Conservation (phyloP, 2,113 vertebrate species). For the Xenopus borealis region DNA sequence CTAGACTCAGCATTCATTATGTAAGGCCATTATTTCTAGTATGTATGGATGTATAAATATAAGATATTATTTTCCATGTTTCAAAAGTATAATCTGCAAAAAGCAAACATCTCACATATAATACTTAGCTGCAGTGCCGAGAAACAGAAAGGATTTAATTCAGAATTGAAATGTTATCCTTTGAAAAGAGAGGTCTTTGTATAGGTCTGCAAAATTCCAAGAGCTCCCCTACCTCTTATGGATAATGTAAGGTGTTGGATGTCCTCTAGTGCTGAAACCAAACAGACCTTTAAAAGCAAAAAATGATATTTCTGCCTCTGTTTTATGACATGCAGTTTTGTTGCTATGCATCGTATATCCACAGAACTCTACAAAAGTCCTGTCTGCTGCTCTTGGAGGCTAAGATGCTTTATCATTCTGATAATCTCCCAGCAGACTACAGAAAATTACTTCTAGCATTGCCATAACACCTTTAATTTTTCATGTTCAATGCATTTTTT, state of each 20-base stretch:
- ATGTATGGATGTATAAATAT: no score
- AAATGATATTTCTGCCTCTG: conserved; percentile 62
- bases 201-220: conserved; percentile 14
- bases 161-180: neutral
- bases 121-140: neutral
- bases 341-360: conserved; percentile 58
- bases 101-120: neutral
- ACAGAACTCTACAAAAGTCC: conserved; percentile 62
- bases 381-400: conserved; percentile 51
- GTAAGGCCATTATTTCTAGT: no score
- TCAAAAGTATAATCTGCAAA: no score
- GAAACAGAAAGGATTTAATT: neutral
- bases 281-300: conserved; percentile 61
- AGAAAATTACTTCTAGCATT: conserved; percentile 61
- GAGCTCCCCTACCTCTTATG: conserved; percentile 37
- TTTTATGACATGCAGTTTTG: conserved; percentile 66
- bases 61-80: no score
- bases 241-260: conserved; percentile 53
- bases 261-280: conserved; percentile 56
- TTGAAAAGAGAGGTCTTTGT: neutral
- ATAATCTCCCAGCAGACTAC: conserved; percentile 60
- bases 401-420: conserved; percentile 59
- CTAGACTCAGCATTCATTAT: no score
- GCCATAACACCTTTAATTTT: conserved; percentile 65
- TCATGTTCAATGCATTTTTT: conserved; percentile 62